Evolutionary conservation across 2,113 vertebrate genomes (phyloP), one percentile per base, ranked within the genome.

Genomic region (Oreocharis arfaki): DNA sequence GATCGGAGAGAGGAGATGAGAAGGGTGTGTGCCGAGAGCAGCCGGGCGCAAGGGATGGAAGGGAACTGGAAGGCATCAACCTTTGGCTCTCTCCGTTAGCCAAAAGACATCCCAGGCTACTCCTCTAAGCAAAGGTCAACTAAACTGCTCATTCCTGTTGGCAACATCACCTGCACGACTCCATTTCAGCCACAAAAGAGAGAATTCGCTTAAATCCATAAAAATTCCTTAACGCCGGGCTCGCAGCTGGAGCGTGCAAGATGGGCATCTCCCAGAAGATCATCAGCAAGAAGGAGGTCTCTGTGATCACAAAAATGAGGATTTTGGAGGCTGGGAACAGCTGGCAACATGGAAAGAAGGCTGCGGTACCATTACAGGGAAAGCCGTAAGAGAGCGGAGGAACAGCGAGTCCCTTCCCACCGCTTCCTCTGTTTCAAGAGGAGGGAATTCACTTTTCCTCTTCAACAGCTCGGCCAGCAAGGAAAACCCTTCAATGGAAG

Each of bases 231-330:
- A 49, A 49, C 0, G 0, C 24, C 0, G 1, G 33, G 47, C 37
- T 52, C 0, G 0, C 27, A 80, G 55, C 37, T 49, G 73, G 52
- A 50, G 17, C 1, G 15, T 33, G 4, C 0, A 3, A 3, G 39
- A 30, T 1, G 35, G 56, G 33, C 47, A 70, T 18, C 18, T 65
- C 50, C n/a, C 64, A 18, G 67, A 60, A n/a, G 57, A 19, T 71
- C 32, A 3, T 1, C 3, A 47, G 68, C 33, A 68, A n/a, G 28
- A 8, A 85, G 53, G 26, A 64, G 42, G 10, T 14, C 44, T 21
- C 57, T 6, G 2, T 6, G 18, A 26, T 9, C 12, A 39, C 10
- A 17, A 11, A 60, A 52, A 53, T 2, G 16, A 67, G 65, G 56
- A 47, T 53, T 79, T 50, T 16, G 35, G 78, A 53, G 21, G 24